Evolutionary conservation across 2,797 vertebrate species (phyloP), one percentile per base, ranked within the genome.

Genomic region (Anguilla megastoma): DNA sequence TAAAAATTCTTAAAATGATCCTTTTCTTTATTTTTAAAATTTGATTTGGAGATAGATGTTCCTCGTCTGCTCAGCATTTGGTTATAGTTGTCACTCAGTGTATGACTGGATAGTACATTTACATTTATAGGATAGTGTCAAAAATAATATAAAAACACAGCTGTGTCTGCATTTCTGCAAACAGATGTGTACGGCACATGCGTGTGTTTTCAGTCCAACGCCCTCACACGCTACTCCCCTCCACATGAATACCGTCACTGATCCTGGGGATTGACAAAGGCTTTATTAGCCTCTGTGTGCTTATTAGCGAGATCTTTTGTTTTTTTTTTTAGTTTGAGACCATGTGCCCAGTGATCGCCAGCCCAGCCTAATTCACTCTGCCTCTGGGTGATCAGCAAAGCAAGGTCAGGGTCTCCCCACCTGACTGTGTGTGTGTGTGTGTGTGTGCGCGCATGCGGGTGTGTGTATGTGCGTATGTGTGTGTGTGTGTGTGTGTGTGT

Each of bases 341-440:
- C 63, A 54, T 50, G 60, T 80, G 18, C 45, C 66, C 30, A 2
- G 4, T 71, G 41, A 60, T 85, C 27, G 52, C 84, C 12, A 8
- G 48, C 71, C 86, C 21, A 56, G 45, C n/a, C 24, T 36, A 33
- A 18, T 63, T 30, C 36, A 6, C 41, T 27, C 12, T 52, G 87
- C 86, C 85, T 84, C 50, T 30, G 80, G n/a, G 60, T 71, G 80
- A 86, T 48, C 63, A 66, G 56, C 36, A 45, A 33, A 58, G 88
- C 0, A 27, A 33, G 80, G 63, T 87, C 63, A 84, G 18, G 5
- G 80, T 24, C 50, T 69, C 41, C 76, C 66, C 86, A 79, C 74
- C 76, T 18, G 5, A 30, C 36, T 36, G 3, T 2, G 3, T 33
- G 90, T 90, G 92, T 90, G 88, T 84, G 71, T 30, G 71, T 36